phyloP scores from a whole-genome alignment of 2,113 vertebrate species.

The Vidua macroura region DNA sequence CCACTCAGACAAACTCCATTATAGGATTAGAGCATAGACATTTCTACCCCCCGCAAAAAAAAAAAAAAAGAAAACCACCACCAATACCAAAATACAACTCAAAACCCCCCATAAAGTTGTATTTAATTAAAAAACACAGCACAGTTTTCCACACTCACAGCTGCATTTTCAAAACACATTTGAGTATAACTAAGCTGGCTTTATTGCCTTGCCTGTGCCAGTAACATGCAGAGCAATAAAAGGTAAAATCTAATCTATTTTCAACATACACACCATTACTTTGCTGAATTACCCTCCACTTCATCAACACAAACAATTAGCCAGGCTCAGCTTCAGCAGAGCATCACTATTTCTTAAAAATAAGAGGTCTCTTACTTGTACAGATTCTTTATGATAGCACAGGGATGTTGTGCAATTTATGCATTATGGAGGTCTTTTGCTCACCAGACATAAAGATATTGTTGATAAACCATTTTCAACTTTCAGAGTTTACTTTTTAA shows the following conservation, averaged over 20 bases:
- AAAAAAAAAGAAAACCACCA: background rate
- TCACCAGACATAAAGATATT: background rate
- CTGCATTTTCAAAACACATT: background rate
- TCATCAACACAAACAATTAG: background rate
- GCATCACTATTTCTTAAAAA: background rate
- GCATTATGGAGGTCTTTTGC: background rate
- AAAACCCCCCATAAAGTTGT: rapidly evolving
- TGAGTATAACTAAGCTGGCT: background rate
- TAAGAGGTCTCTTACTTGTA: background rate
- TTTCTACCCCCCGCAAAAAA: background rate
- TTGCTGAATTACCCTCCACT: background rate
- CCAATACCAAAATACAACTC: background rate
- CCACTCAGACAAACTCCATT: background rate
- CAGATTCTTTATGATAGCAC: background rate
- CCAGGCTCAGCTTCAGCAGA: background rate
- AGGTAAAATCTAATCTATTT: background rate
- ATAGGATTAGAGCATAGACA: background rate
- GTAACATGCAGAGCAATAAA: background rate
- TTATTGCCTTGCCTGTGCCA: background rate
- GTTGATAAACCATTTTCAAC: background rate
- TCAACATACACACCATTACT: background rate
- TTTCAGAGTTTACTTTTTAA: background rate
- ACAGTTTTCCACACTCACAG: background rate
- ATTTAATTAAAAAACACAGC: background rate
- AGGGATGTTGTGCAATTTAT: background rate